Percentiles rank a stretch among this genome's conserved stretches.
Conservation (phyloP, 2,113 vertebrate species). For the Ia io region DNA sequence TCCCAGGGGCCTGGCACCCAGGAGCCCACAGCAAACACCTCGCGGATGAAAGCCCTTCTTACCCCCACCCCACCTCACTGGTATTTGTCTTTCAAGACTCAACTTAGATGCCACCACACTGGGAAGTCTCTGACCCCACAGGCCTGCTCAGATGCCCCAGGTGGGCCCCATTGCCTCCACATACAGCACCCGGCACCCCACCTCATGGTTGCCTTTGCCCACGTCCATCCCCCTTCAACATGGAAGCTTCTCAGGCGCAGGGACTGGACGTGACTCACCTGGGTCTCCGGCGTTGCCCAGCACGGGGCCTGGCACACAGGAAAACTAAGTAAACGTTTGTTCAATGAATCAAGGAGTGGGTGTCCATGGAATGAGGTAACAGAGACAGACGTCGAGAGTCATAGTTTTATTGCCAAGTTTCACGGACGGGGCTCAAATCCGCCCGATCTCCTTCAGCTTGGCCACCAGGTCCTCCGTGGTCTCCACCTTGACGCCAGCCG, state of each 20-base stretch:
- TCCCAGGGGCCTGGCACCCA: fast-evolving
- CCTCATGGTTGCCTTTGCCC: background rate
- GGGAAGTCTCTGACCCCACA: background rate
- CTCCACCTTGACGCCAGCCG: slow-evolving; percentile 90
- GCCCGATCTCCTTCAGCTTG: slow-evolving; percentile 88
- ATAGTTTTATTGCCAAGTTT: slow-evolving; percentile 62
- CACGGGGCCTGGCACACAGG: background rate
- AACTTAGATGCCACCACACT: background rate
- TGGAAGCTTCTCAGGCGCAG: background rate
- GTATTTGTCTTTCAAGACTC: background rate
- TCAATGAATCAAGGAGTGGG: slow-evolving; percentile 28
- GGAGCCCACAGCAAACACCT: background rate
- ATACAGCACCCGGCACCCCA: fast-evolving
- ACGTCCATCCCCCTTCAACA: background rate
- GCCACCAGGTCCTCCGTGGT: slow-evolving; percentile 88
- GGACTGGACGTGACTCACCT: background rate
- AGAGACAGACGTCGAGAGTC: slow-evolving; percentile 53
- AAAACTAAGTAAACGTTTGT: background rate
- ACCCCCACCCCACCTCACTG: background rate
- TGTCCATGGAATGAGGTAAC: slow-evolving; percentile 75
- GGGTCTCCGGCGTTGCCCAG: background rate
- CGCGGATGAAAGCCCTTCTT: background rate
- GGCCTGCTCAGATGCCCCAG: no score
- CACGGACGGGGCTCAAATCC: slow-evolving; percentile 77
- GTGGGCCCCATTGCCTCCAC: background rate